Conservation (phyloP, 2,113 vertebrate genomes). For the Phaetusa simplex region DNA sequence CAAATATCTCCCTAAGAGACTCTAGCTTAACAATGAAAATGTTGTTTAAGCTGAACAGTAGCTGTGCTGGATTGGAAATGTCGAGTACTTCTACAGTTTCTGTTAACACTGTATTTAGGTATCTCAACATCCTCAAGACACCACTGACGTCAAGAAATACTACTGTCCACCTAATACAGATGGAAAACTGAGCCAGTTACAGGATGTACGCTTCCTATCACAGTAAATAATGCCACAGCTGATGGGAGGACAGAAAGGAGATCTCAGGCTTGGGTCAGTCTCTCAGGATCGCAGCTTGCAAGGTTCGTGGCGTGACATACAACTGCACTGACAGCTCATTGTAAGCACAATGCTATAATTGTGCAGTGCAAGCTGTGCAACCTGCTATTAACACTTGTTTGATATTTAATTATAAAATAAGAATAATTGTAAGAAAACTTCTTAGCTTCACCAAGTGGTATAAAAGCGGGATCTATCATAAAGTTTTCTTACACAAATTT, state of each 20-base stretch:
- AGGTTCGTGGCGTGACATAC: background rate
- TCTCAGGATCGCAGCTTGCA: background rate
- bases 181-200: background rate
- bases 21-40: background rate
- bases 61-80: background rate
- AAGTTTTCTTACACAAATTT: background rate
- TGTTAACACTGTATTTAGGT: background rate
- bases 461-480: background rate
- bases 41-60: background rate
- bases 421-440: background rate
- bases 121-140: background rate
- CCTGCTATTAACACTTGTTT: background rate
- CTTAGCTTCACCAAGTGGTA: background rate
- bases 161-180: background rate
- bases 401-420: background rate
- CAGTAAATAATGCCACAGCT: background rate
- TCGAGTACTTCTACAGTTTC: background rate
- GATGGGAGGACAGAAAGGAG: background rate
- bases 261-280: background rate
- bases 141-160: background rate
- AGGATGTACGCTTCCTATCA: background rate
- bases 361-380: background rate
- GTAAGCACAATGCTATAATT: background rate
- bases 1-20: background rate
- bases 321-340: background rate